Evolutionary conservation across 2,113 vertebrate genomes (phyloP), one percentile per base, ranked within the genome.

Genomic region (Microcebus jonahi): DNA sequence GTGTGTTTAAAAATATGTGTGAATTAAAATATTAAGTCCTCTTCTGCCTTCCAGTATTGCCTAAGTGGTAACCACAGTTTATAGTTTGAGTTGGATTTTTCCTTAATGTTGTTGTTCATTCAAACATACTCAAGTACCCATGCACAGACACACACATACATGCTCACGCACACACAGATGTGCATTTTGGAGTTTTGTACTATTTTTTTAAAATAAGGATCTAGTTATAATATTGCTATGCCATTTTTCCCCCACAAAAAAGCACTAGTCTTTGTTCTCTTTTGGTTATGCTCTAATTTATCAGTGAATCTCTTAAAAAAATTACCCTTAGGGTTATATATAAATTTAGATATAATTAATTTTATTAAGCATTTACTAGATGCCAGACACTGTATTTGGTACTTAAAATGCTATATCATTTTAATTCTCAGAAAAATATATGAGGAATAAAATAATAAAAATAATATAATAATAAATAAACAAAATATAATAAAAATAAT

Each of bases 401-500:
- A 91, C 27, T 76, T 70, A 67, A 90, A 88, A 71, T 89, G 0
- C 48, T 75, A 76, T 76, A 21, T 8, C 29, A 86, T 63, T 68
- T 95, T 91, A 39, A 67, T 68, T 96, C 29, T 96, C 7, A 79
- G 94, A 77, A 83, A 1, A 68, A 17, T 55, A 59, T 81, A 42
- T 77, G 57, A 92, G 18, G 3, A 45, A 45, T 45, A 45, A 45
- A 45, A 45, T 45, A 45, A 45, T 45, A 45, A 45, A 45, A 45
- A 45, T 8, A 8, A 45, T 45, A 45, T 45, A 45, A 45, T 45
- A 45, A 45, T 45, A 45, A 45, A 45, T 45, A 45, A 45, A 45
- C 8, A 45, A 45, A 45, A 45, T 45, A 45, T 45, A 45, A 45
- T 45, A 45, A 45, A 8, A 45, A 45, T 45, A 45, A 42, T 42